Percentiles rank a stretch among this genome's conserved stretches.
phyloP scores from a whole-genome alignment of 2,888 invertebrate species.

The Orchestes rusci region DNA sequence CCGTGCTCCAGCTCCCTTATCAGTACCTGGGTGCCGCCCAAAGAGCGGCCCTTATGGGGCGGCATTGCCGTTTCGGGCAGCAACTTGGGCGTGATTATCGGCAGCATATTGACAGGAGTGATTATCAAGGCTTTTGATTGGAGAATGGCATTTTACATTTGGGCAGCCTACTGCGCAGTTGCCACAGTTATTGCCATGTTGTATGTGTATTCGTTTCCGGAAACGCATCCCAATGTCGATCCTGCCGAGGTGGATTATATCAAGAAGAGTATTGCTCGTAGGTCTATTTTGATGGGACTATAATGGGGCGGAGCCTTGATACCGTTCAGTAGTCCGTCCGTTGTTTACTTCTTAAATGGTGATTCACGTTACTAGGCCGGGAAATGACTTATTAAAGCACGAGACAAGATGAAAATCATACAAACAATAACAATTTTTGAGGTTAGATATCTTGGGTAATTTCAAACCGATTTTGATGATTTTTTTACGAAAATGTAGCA shows the following conservation, averaged over 20 bases:
- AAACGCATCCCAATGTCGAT: conserved; percentile 42
- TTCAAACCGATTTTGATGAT: no score
- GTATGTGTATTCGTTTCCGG: conserved; percentile 50
- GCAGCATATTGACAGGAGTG: conserved; percentile 58
- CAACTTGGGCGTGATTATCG: conserved; percentile 59
- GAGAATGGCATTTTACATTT: conserved; percentile 35
- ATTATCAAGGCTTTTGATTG: conserved; percentile 56
- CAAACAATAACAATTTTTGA: no score
- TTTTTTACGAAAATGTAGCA: no score
- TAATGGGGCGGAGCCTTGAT: no score
- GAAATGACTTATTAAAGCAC: no score
- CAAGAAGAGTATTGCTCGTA: no score
- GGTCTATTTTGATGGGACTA: no score
- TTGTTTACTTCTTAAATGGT: no score
- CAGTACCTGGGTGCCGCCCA: conserved; percentile 71
- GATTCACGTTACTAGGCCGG: no score
- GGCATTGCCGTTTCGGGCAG: conserved; percentile 72
- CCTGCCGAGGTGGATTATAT: conserved; percentile 16
- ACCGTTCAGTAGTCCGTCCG: no score
- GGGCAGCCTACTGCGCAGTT: conserved; percentile 9
- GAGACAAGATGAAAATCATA: no score
- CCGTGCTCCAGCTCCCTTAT: conserved; percentile 46
- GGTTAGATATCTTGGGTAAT: no score
- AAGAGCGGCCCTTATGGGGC: conserved; percentile 67
- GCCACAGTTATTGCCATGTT: conserved; percentile 9